Evolutionary conservation across 2,797 vertebrate genomes (phyloP).

Genomic region (Siniperca obscura): DNA sequence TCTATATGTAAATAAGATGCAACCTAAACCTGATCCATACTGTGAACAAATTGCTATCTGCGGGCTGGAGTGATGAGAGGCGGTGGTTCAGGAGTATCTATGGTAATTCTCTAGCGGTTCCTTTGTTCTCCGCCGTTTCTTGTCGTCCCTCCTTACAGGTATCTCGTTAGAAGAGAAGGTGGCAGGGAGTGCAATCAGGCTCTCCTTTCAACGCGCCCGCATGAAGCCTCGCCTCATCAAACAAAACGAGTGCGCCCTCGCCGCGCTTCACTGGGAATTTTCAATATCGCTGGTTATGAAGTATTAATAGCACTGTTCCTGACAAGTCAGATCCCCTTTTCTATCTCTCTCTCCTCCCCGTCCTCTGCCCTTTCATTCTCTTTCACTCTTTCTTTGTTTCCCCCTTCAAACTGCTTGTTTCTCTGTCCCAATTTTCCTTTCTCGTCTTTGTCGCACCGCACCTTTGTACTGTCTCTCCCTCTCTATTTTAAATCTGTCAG

Average conservation of each 20-base stretch:
- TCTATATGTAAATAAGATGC: constrained; percentile 48
- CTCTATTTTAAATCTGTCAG: constrained; percentile 64
- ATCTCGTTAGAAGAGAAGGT: constrained; percentile 75
- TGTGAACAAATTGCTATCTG: constrained; percentile 54
- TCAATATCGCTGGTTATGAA: constrained; percentile 80
- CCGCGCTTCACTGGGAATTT: constrained; percentile 79
- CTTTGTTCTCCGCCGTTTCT: constrained; percentile 64
- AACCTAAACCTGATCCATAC: constrained; percentile 35
- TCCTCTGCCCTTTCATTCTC: constrained; percentile 50
- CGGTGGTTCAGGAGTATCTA: constrained; percentile 32
- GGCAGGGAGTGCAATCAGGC: constrained; percentile 72
- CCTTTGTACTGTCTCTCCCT: constrained; percentile 56
- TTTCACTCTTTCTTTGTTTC: constrained; percentile 62
- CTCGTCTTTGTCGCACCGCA: constrained; percentile 48
- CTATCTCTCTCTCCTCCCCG: constrained; percentile 42
- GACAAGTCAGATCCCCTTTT: constrained; percentile 66
- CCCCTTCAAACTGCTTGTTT: constrained; percentile 57
- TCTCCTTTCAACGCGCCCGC: constrained; percentile 63
- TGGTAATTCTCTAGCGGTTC: constrained; percentile 43
- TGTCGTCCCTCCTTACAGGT: constrained; percentile 57
- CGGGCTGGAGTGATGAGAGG: constrained; percentile 23
- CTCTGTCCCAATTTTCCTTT: constrained; percentile 55
- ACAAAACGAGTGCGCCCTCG: constrained; percentile 63
- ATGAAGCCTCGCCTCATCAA: constrained; percentile 75
- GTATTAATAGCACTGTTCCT: constrained; percentile 81